Conservation (phyloP, 2,888 invertebrate genomes). For the Apomyelois bistriatella region DNA sequence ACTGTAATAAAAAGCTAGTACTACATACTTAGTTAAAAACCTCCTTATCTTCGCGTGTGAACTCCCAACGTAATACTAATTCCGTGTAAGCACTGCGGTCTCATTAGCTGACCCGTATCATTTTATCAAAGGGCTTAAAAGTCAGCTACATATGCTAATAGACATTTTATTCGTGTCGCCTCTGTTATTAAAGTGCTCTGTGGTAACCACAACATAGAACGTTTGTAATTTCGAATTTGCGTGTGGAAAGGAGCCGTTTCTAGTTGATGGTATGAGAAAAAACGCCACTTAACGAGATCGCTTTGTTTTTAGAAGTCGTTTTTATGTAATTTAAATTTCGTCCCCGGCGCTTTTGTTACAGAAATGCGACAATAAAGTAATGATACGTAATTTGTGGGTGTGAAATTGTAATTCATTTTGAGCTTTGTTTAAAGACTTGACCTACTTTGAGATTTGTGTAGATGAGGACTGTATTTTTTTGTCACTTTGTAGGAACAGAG, state of each 20-base stretch:
- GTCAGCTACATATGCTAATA: constrained; percentile 12
- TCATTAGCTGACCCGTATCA: constrained; percentile 7
- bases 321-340: constrained; percentile 22
- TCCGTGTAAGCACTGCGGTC: constrained; percentile 6
- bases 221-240: constrained; percentile 44
- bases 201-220: constrained; percentile 5
- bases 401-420: neutral
- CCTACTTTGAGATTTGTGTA: neutral
- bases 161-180: constrained; percentile 14
- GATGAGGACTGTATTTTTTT: neutral
- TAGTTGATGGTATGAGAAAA: constrained; percentile 26
- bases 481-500: too few relatives aligned
- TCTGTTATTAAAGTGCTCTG: constrained; percentile 28
- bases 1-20: neutral
- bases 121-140: constrained; percentile 14
- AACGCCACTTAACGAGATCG: constrained; percentile 28
- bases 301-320: constrained; percentile 28
- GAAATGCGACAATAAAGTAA: constrained; percentile 10
- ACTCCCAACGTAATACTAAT: neutral
- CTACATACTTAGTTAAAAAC: neutral
- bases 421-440: neutral
- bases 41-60: constrained; percentile 3
- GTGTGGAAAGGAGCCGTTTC: constrained; percentile 34
- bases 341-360: constrained; percentile 14
- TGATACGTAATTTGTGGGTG: neutral